Percentiles rank a stretch among this genome's conserved stretches.
phyloP scores from a whole-genome alignment of 2,797 vertebrate species.

The Echiichthys vipera region DNA sequence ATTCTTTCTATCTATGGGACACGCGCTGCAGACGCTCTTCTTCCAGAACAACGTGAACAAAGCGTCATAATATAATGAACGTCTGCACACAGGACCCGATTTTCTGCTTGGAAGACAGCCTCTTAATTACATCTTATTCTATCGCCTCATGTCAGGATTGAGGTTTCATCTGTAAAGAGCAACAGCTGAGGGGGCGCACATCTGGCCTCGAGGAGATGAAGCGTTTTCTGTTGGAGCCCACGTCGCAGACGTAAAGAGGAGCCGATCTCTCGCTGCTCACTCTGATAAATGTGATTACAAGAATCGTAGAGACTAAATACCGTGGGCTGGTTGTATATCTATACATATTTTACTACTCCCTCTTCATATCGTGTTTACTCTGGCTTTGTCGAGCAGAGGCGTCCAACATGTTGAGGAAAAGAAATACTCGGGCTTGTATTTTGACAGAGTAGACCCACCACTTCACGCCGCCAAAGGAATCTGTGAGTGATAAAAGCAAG shows the following conservation, averaged over 20 bases:
- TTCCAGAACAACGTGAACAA: too few relatives aligned
- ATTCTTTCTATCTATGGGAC: too few relatives aligned
- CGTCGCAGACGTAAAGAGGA: constrained; percentile 27
- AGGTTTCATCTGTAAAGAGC: background rate
- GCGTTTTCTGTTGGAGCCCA: background rate
- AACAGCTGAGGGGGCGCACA: background rate
- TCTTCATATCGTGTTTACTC: constrained; percentile 62
- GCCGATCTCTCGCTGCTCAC: constrained; percentile 16
- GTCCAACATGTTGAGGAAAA: constrained; percentile 39
- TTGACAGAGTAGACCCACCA: constrained; percentile 46
- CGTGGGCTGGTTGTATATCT: constrained; percentile 44
- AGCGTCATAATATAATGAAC: too few relatives aligned
- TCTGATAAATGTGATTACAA: constrained; percentile 38
- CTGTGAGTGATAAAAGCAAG: constrained; percentile 59
- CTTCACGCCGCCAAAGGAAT: constrained; percentile 45
- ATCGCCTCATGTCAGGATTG: constrained; percentile 7
- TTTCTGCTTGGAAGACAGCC: constrained; percentile 1
- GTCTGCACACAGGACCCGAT: background rate
- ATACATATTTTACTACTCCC: constrained; percentile 56
- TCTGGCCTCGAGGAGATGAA: constrained; percentile 6
- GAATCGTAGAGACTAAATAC: constrained; percentile 53
- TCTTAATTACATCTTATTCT: background rate
- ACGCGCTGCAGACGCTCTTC: too few relatives aligned
- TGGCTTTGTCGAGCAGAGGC: constrained; percentile 39
- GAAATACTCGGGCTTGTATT: constrained; percentile 36